Base-by-base conservation (phyloP, 2,797 vertebrate species). In the Lerista edwardsae region DNA sequence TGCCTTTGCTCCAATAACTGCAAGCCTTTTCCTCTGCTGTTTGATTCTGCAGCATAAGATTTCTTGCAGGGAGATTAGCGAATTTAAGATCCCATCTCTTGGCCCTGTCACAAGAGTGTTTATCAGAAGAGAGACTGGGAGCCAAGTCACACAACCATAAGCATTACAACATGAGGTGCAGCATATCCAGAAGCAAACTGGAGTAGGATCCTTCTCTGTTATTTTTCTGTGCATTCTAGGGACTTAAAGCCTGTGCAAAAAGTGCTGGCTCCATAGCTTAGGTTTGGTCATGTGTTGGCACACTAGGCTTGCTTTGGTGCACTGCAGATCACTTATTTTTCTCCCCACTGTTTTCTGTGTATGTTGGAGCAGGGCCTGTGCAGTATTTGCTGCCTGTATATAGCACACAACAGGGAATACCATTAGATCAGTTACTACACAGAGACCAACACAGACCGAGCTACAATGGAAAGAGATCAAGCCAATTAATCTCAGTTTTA, bases 261-360 rank as follows among this genome's bases (percentile, higher is more conserved):
- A n/a, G 10, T 41, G 55, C 9, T 73, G 68, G 29, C 68, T 81
- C 34, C 41, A 31, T n/a, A 79, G 25, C 68, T 82, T 73, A 9
- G 19, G 80, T 61, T 36, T 17, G 31, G 17, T 36, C 31, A 36
- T 36, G 31, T 68, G 14, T 36, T 73, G 73, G 68, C 29, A 74
- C 71, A 82, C 23, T 34, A 21, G 44, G 34, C 29, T 82, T 62
- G 62, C 44, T 65, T 67, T 83, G 61, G 71, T 75, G 71, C 81
- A 75, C 72, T 83, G 81, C 72, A 83, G 71, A 65, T 57, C 31
- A 36, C 59, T 74, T 64, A 62, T 55, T 61, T 55, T 29, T 55
- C 47, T 8, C 72, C 36, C 4, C 41, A 47, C 65, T 57, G 57
- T 51, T 41, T 44, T 7, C 44, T 51, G 23, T 75, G n/a, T 51